phyloP scores from a whole-genome alignment of 2,888 invertebrate genomes.

The Dorcus hopei region DNA sequence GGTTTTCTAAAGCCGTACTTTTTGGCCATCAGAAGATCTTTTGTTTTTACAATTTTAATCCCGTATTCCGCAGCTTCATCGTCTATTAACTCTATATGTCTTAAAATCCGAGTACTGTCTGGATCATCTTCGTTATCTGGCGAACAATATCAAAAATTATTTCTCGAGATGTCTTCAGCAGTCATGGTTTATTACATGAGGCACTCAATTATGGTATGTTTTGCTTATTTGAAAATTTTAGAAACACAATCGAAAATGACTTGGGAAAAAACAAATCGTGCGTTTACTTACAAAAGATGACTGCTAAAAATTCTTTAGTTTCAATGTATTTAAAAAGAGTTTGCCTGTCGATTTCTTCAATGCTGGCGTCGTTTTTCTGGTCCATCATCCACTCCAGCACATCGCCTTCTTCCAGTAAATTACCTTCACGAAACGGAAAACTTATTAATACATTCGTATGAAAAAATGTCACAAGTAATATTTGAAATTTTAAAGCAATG shows the following conservation, averaged over 20 bases:
- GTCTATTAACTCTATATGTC: slow-evolving; percentile 86
- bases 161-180: too few relatives aligned
- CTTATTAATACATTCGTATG: neutral
- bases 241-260: slow-evolving; percentile 1
- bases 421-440: slow-evolving; percentile 53
- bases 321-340: slow-evolving; percentile 80
- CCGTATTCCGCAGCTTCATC: slow-evolving; percentile 91
- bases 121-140: slow-evolving; percentile 80
- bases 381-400: slow-evolving; percentile 89
- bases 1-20: slow-evolving; percentile 88
- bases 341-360: slow-evolving; percentile 84
- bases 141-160: slow-evolving; percentile 2
- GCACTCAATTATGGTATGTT: too few relatives aligned
- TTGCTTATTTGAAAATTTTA: neutral
- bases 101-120: slow-evolving; percentile 73
- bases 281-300: slow-evolving; percentile 83
- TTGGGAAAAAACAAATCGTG: slow-evolving; percentile 1
- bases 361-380: slow-evolving; percentile 88
- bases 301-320: slow-evolving; percentile 87
- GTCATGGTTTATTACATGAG: too few relatives aligned
- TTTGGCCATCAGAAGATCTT: slow-evolving; percentile 87
- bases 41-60: slow-evolving; percentile 84
- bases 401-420: slow-evolving; percentile 72
- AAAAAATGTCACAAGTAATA: neutral
- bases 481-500: slow-evolving; percentile 32